phyloP scores from a whole-genome alignment of 2,113 vertebrate species.

The Poeciliopsis occidentalis region DNA sequence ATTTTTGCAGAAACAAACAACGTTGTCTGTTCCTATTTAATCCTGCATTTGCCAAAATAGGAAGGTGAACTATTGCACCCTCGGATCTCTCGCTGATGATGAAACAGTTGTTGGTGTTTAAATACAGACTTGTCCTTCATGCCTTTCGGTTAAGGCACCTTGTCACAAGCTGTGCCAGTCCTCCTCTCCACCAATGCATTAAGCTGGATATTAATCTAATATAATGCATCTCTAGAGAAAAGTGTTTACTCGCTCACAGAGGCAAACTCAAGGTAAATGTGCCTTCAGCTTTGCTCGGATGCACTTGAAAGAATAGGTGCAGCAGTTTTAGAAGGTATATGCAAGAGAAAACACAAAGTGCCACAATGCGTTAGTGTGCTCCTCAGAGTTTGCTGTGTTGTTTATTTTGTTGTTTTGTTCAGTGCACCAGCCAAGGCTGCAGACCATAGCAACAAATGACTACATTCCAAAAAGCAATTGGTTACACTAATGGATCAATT shows the following conservation, averaged over 20 bases:
- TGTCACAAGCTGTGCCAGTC: slow-evolving; percentile 4
- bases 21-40: neutral
- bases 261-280: slow-evolving; percentile 28
- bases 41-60: neutral
- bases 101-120: slow-evolving; percentile 10
- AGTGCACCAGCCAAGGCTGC: slow-evolving; percentile 34
- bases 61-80: neutral
- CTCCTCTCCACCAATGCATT: slow-evolving; percentile 22
- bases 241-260: slow-evolving; percentile 32
- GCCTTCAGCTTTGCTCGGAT: slow-evolving; percentile 29
- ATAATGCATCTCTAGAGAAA: slow-evolving; percentile 31
- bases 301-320: slow-evolving; percentile 16
- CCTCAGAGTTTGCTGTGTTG: slow-evolving; percentile 30
- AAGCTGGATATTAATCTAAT: slow-evolving; percentile 34
- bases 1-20: neutral
- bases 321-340: slow-evolving; percentile 27
- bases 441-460: slow-evolving; percentile 39
- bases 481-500: slow-evolving; percentile 62
- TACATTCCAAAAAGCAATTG: slow-evolving; percentile 45
- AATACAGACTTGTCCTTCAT: slow-evolving; percentile 19
- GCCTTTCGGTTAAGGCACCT: slow-evolving; percentile 8
- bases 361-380: slow-evolving; percentile 32
- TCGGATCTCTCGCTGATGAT: neutral
- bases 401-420: slow-evolving; percentile 45
- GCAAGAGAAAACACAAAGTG: slow-evolving; percentile 38